These are phyloP conservation scores for Hylomyscus alleni DNA, from an alignment of 2,797 vertebrate species.

Conservation along the genomic window DNA sequence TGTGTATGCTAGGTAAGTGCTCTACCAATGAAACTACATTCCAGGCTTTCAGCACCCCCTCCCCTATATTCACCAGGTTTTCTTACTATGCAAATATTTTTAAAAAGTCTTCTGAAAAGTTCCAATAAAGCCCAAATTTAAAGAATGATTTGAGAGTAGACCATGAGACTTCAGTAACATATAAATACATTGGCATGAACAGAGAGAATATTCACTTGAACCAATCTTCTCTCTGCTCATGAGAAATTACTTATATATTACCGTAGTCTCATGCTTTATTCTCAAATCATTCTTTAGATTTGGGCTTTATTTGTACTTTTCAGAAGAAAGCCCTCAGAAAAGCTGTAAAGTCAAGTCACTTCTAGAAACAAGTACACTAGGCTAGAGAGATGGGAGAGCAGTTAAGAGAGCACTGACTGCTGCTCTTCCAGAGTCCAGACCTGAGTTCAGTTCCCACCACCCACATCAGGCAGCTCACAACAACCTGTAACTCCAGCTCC, in stretches of 20 bases:
- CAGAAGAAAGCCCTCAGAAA: background rate
- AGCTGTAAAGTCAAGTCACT: background rate
- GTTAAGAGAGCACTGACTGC: background rate
- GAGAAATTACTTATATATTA: background rate
- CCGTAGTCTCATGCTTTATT: background rate
- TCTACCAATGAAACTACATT: background rate
- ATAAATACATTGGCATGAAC: background rate
- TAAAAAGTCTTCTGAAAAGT: background rate
- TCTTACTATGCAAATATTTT: slow-evolving; percentile 7
- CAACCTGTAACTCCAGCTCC: background rate
- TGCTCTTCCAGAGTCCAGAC: background rate
- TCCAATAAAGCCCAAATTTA: slow-evolving; percentile 23
- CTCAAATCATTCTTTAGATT: slow-evolving; percentile 3
- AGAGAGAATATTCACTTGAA: slow-evolving; percentile 9
- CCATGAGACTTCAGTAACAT: background rate
- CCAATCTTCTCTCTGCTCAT: background rate
- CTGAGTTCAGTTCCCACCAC: background rate
- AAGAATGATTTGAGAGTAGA: background rate
- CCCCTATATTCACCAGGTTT: background rate
- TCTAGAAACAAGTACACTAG: background rate
- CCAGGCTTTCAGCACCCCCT: background rate
- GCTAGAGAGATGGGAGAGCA: no score
- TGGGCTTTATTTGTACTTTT: slow-evolving; percentile 12
- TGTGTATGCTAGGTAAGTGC: background rate
- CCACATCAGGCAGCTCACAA: background rate